phyloP scores from a whole-genome alignment of 2,113 vertebrate species.

The Pangasianodon gigas region DNA sequence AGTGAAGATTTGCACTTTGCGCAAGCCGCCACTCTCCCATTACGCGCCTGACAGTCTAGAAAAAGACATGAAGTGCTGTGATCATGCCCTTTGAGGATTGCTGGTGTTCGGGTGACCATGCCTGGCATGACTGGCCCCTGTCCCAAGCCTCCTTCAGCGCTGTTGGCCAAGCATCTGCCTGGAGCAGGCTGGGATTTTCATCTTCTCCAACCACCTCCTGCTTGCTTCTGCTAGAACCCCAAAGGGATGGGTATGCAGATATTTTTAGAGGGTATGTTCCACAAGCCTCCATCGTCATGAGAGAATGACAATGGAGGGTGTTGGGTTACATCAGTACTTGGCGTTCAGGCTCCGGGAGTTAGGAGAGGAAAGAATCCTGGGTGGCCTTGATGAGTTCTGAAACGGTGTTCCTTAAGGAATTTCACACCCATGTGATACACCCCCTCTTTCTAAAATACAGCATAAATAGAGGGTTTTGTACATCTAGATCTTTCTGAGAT shows the following conservation, averaged over 20 bases:
- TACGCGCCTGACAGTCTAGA: conserved; percentile 57
- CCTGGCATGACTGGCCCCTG: conserved; percentile 37
- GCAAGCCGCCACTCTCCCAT: conserved; percentile 12
- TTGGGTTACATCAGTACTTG: conserved; percentile 78
- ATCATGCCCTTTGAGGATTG: conserved; percentile 63
- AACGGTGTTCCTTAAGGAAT: conserved; percentile 70
- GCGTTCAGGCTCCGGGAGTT: conserved; percentile 58
- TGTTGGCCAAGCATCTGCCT: conserved; percentile 72
- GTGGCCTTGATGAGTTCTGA: conserved; percentile 74
- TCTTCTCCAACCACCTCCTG: conserved; percentile 79
- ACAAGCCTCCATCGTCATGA: conserved; percentile 74
- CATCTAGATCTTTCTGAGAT: background rate
- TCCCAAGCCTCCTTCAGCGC: conserved; percentile 41
- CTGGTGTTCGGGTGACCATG: conserved; percentile 40
- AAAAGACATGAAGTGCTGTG: conserved; percentile 47
- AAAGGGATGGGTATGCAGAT: conserved; percentile 70
- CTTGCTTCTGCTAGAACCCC: conserved; percentile 75
- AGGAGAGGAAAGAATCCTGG: conserved; percentile 68
- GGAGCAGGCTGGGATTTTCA: conserved; percentile 75
- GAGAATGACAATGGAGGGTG: conserved; percentile 79
- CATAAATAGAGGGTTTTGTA: background rate
- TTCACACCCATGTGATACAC: conserved; percentile 65
- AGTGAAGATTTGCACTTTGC: conserved; percentile 18
- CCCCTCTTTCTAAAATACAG: conserved; percentile 52
- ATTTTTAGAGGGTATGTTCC: conserved; percentile 80